phyloP scores from a whole-genome alignment of 2,888 invertebrate genomes.

The Piscicola geometra region DNA sequence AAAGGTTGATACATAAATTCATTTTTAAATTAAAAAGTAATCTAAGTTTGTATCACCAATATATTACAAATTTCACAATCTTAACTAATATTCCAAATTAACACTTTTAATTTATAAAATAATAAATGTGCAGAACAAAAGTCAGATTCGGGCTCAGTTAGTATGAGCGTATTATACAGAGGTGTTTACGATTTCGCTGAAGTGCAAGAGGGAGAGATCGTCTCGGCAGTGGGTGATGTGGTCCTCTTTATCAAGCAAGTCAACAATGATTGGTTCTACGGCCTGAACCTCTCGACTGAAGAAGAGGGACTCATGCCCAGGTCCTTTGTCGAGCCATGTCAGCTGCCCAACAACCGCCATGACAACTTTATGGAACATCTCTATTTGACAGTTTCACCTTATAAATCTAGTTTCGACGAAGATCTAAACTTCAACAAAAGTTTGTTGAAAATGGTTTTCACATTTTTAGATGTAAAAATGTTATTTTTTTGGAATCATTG shows the following conservation, averaged over 20 bases:
- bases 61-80: no score
- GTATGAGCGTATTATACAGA: no score
- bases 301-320: conserved; percentile 6
- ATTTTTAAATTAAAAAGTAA: no score
- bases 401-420: neutral
- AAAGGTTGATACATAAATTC: no score
- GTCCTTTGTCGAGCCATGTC: neutral
- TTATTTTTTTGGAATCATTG: no score
- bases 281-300: neutral
- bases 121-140: no score
- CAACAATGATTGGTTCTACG: conserved; percentile 10
- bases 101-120: no score
- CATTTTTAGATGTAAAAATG: no score
- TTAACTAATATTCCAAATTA: no score
- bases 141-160: no score
- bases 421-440: conserved; percentile 3
- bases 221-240: neutral
- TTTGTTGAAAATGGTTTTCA: neutral
- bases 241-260: neutral
- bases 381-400: neutral
- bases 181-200: conserved; percentile 1
- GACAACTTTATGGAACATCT: neutral
- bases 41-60: no score
- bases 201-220: neutral
- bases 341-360: neutral